Evolutionary conservation across 2,797 vertebrate species (phyloP), one percentile per base, ranked within the genome.

Genomic region (Vultur gryphus): DNA sequence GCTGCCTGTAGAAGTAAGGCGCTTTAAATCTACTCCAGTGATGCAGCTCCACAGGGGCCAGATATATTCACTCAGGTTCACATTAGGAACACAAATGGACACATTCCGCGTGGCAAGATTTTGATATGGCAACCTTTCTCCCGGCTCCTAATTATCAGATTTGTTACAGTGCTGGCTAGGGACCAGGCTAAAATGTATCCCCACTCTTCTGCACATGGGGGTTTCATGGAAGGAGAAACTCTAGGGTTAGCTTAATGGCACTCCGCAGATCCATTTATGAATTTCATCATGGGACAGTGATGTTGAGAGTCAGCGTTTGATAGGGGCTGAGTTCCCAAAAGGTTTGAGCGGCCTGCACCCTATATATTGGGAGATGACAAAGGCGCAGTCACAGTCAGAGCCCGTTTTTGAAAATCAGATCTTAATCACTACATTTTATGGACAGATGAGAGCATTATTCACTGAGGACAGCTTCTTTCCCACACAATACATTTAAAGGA

Each of bases 121-220:
- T 77, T 39, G 15, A 13, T 54, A 25, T 0, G 21, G n/a, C n/a
- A 90, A 29, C 35, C 23, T 65, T 94, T 57, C 46, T 75, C 35
- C 35, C 2, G 5, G 43, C 33, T 78, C 23, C 44, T 59, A 7
- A 24, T 35, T 26, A 46, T 13, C 43, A 37, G 16, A 13, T 29
- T 43, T 83, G 6, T 37, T 51, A 67, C n/a, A 67, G 35, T 14
- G 49, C 16, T 55, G 37, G 7, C 54, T 49, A 65, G 48, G 21
- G 24, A 58, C 8, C 16, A 16, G 21, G 15, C 15, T 76, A n/a
- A 76, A 84, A 16, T 3, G 17, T 39, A 43, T 33, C 19, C 25
- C 13, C 2, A 4, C 10, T 24, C 16, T 77, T 59, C 59, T 9
- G 31, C 46, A 35, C 3, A 0, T 0, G 1, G 7, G 6, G 4